Evolutionary conservation across 2,113 vertebrate genomes (phyloP).

Genomic region (Prunella himalayana): DNA sequence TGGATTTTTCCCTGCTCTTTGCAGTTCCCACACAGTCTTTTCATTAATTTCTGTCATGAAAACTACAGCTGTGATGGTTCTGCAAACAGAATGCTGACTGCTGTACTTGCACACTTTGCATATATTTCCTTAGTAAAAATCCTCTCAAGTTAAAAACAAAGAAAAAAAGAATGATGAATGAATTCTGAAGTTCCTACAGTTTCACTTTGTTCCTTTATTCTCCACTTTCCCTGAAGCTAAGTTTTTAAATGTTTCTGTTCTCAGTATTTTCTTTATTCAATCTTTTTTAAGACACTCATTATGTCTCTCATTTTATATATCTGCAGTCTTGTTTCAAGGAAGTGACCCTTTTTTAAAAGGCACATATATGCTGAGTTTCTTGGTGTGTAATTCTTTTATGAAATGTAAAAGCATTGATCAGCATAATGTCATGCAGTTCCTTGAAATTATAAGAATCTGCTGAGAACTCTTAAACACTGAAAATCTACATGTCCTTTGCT

Average conservation of each 20-base stretch:
- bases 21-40: neutral
- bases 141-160: neutral
- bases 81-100: neutral
- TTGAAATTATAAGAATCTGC: neutral
- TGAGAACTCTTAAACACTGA: neutral
- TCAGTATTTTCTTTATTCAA: neutral
- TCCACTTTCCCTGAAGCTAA: neutral
- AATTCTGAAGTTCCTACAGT: neutral
- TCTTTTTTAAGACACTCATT: neutral
- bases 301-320: neutral
- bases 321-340: neutral
- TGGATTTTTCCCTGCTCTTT: neutral
- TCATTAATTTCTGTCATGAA: neutral
- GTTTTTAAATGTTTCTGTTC: neutral
- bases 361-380: neutral
- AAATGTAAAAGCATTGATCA: neutral
- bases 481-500: neutral
- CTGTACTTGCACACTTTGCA: neutral
- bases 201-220: neutral
- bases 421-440: neutral
- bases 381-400: neutral
- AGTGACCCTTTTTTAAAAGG: neutral
- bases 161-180: neutral
- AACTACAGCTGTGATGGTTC: neutral
- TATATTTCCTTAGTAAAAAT: neutral